Evolutionary conservation across 2,888 invertebrate genomes (phyloP).

Genomic region (Ischnura elegans): DNA sequence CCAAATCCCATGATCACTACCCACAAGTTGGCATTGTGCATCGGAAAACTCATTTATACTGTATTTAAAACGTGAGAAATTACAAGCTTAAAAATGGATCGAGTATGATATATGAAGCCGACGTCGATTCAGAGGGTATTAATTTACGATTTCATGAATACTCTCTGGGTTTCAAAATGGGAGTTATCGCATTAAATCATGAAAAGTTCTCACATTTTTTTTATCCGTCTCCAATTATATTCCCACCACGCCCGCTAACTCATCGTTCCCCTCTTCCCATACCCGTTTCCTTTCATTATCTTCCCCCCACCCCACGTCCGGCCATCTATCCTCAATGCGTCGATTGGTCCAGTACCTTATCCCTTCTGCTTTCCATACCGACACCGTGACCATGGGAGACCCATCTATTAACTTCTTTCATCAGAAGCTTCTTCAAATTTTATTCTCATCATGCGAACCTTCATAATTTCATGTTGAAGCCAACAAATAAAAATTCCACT

Average conservation of each 20-base stretch:
- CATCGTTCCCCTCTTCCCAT: not conserved
- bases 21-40: not conserved
- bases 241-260: not conserved
- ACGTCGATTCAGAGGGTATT: not conserved
- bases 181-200: not conserved
- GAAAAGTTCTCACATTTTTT: slow-evolving; percentile 28
- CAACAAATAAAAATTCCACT: slow-evolving; percentile 52
- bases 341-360: not conserved
- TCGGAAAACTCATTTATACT: not conserved
- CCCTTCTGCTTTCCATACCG: not conserved
- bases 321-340: not conserved
- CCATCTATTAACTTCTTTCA: not conserved
- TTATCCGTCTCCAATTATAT: slow-evolving; percentile 45
- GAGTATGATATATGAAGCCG: slow-evolving; percentile 15
- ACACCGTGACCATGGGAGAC: too few species aligned
- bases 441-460: slow-evolving; percentile 51
- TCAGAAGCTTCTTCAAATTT: not conserved
- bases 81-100: not conserved
- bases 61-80: not conserved
- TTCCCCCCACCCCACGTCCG: not conserved
- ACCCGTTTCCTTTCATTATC: not conserved
- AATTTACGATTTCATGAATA: slow-evolving; percentile 22
- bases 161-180: not conserved
- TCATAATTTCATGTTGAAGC: slow-evolving; percentile 61
- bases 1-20: not conserved